Conservation (phyloP, 1,140 invertebrate species). For the Orussus abietinus region DNA sequence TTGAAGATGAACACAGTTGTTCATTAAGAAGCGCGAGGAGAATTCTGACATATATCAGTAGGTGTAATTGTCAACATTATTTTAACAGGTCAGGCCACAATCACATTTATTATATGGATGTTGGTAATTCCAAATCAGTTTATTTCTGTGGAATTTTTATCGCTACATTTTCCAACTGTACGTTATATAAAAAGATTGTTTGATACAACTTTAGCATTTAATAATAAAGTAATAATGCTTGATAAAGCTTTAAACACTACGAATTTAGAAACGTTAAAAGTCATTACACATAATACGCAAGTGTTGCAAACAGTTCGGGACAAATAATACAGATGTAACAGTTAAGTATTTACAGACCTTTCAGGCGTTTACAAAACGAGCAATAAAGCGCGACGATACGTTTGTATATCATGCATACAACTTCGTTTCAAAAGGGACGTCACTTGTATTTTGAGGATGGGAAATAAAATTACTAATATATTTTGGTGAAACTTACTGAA, state of each 20-base stretch:
- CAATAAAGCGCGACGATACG: constrained; percentile 14
- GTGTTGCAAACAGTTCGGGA: constrained; percentile 5
- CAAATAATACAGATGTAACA: constrained; percentile 19
- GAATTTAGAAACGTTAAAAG: constrained; percentile 9
- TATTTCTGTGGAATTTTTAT: no score
- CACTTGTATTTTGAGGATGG: constrained; percentile 8
- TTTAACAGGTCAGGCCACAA: no score
- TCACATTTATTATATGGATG: no score
- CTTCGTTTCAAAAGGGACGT: constrained; percentile 22
- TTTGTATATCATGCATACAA: constrained; percentile 25
- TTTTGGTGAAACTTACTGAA: constrained; percentile 20
- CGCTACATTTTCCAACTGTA: constrained; percentile 18
- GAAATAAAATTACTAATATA: constrained; percentile 5
- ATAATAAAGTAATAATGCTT: constrained; percentile 1
- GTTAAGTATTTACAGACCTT: constrained; percentile 14
- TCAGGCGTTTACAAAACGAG: constrained; percentile 19
- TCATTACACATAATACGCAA: not conserved
- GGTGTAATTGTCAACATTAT: no score
- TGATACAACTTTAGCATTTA: no score
- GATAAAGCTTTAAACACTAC: constrained; percentile 1
- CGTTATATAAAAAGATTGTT: constrained; percentile 13
- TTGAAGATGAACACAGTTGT: not conserved
- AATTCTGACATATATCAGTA: no score
- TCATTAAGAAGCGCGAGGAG: not conserved
- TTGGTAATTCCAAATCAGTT: no score